A percentile compares a stretch with the other conserved stretches of the same genome.
phyloP scores from a whole-genome alignment of 2,888 invertebrate species.

The Therioaphis trifolii region DNA sequence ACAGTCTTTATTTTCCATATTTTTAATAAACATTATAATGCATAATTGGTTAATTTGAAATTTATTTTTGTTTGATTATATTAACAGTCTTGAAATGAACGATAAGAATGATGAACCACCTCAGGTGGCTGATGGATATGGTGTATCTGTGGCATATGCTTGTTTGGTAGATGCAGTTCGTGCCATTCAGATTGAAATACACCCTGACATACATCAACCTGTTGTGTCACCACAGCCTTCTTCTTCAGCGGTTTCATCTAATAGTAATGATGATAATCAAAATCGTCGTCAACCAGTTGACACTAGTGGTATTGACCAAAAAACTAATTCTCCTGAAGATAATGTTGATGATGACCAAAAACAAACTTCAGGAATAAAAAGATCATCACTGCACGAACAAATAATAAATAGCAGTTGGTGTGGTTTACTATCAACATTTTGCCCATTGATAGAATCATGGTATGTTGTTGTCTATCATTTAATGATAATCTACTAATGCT shows the following conservation, averaged over 20 bases:
- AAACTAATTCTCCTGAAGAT: constrained; percentile 71
- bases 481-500: no score
- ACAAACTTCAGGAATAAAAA: constrained; percentile 12
- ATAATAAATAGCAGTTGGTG: constrained; percentile 95
- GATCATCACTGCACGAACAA: constrained; percentile 73
- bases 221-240: background rate
- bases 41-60: background rate
- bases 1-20: no score
- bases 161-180: constrained; percentile 92
- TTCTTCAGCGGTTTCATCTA: background rate
- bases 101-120: constrained; percentile 96
- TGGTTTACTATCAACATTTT: constrained; percentile 89
- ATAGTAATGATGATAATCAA: background rate
- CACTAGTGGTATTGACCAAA: background rate
- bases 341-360: constrained; percentile 56
- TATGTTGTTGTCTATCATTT: no score
- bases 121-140: constrained; percentile 94
- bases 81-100: constrained; percentile 89
- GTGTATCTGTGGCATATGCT: constrained; percentile 94
- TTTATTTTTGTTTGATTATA: background rate
- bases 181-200: constrained; percentile 81
- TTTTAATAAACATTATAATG: no score
- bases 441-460: constrained; percentile 91
- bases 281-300: background rate
- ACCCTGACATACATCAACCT: constrained; percentile 66